phyloP scores from a whole-genome alignment of 2,797 vertebrate species.

The Artibeus jamaicensis region DNA sequence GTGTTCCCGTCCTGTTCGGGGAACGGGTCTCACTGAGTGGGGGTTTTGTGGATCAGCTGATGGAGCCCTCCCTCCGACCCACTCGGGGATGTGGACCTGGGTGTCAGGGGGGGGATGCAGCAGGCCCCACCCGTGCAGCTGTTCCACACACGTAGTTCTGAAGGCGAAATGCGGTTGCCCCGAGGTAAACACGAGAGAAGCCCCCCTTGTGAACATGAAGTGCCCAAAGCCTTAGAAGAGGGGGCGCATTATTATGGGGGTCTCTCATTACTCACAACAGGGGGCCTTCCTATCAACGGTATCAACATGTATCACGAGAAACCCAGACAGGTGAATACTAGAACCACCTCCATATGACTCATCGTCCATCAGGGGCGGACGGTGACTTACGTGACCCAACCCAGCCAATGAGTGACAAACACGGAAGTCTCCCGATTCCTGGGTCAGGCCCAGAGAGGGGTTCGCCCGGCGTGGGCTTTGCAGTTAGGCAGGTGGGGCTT shows the following conservation, averaged over 20 bases:
- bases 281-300: neutral
- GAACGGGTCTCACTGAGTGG: rapidly evolving
- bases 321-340: neutral
- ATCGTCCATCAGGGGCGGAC: neutral
- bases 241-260: too few relatives aligned
- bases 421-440: neutral
- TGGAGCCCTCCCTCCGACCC: neutral
- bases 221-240: neutral
- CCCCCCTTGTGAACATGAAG: neutral
- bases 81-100: rapidly evolving
- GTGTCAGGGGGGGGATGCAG: neutral
- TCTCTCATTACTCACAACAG: too few relatives aligned
- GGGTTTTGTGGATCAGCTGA: rapidly evolving
- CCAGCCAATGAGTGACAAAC: too few relatives aligned
- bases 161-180: too few relatives aligned
- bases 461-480: neutral
- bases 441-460: neutral
- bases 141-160: rapidly evolving
- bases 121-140: neutral
- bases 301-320: neutral
- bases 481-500: too few relatives aligned
- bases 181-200: neutral
- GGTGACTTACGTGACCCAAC: neutral
- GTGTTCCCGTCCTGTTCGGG: too few relatives aligned
- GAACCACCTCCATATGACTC: neutral